Conservation (phyloP, 2,797 vertebrate genomes). For the Rhinoraja longicauda region DNA sequence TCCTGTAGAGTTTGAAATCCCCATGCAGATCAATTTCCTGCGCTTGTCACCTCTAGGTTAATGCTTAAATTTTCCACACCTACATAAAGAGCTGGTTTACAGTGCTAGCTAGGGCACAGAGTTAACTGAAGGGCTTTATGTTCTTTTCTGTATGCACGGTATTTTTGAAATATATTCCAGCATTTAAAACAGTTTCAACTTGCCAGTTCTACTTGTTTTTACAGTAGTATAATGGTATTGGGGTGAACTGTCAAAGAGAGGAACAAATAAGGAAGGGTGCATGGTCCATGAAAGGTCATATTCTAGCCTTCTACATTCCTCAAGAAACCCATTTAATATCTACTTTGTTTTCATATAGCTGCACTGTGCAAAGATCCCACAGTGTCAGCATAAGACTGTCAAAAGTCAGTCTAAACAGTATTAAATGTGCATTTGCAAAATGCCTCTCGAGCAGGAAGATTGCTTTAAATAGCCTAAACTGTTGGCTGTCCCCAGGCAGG, state of each 20-base stretch:
- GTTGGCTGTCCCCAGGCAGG: neutral
- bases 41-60: conserved; percentile 36
- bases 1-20: conserved; percentile 29
- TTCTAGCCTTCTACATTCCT: neutral
- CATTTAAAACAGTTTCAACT: conserved; percentile 43
- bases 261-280: neutral
- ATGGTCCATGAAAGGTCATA: neutral
- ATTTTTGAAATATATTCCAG: conserved; percentile 40
- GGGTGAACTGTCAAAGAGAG: neutral
- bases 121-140: conserved; percentile 40
- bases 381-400: neutral
- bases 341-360: neutral
- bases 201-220: conserved; percentile 39
- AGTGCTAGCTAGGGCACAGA: conserved; percentile 42
- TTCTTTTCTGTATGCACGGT: conserved; percentile 42
- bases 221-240: conserved; percentile 33
- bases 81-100: conserved; percentile 44
- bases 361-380: neutral
- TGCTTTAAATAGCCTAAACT: conserved; percentile 11
- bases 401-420: conserved; percentile 10
- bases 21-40: conserved; percentile 41
- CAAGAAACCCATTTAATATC: neutral
- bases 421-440: neutral
- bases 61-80: conserved; percentile 32
- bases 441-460: neutral